Evolutionary conservation across 2,888 invertebrate genomes (phyloP).

Genomic region (Hermaeophaga mercurialis): DNA sequence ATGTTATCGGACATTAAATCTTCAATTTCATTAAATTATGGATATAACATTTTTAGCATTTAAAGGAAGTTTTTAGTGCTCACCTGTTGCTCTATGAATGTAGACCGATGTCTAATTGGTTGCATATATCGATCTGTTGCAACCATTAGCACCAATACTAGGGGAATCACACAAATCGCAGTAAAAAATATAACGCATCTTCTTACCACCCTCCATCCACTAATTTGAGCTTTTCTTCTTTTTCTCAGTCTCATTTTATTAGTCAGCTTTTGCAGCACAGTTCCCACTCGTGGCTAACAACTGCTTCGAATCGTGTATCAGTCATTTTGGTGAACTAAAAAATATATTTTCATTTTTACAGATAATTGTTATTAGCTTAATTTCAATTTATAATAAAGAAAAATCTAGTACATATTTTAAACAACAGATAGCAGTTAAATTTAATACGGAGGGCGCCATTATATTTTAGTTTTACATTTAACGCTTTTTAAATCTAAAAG

Average conservation of each 20-base stretch:
- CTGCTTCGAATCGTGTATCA: conserved; percentile 42
- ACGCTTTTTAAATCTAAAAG: too few relatives aligned
- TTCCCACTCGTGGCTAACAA: not conserved
- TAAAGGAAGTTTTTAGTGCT: too few relatives aligned
- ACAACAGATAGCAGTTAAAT: too few relatives aligned
- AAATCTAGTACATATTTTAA: too few relatives aligned
- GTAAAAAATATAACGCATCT: conserved; percentile 66
- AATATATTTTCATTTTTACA: too few relatives aligned
- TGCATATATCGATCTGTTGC: conserved; percentile 67
- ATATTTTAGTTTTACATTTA: too few relatives aligned
- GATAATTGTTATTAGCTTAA: too few relatives aligned
- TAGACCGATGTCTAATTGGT: conserved; percentile 50
- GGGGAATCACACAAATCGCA: conserved; percentile 65
- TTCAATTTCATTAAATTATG: too few relatives aligned
- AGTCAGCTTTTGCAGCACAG: conserved; percentile 19
- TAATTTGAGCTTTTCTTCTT: conserved; percentile 55
- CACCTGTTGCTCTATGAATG: conserved; percentile 57
- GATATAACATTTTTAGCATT: too few relatives aligned
- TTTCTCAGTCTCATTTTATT: conserved; percentile 55
- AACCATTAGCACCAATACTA: conserved; percentile 65
- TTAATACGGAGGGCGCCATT: too few relatives aligned
- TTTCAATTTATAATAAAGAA: too few relatives aligned
- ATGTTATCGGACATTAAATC: too few relatives aligned
- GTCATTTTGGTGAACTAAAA: conserved; percentile 21
- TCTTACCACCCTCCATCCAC: conserved; percentile 57